Percentiles rank a stretch among this genome's conserved stretches.
Evolutionary conservation across 2,888 invertebrate genomes (phyloP).

Genomic region (Clanis bilineata): DNA sequence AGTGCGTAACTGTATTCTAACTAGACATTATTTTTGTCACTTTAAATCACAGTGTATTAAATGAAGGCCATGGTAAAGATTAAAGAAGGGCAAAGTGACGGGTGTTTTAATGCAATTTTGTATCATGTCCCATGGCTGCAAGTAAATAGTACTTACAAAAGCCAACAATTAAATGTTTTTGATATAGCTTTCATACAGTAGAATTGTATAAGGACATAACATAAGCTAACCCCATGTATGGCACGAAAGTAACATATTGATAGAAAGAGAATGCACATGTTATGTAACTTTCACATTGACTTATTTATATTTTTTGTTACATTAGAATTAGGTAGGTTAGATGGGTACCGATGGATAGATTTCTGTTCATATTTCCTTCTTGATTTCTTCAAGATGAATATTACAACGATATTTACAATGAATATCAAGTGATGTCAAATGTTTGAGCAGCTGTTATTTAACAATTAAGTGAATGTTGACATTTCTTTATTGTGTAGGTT

Average conservation of each 20-base stretch:
- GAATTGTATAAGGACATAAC: constrained; percentile 30
- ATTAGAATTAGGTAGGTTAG: constrained; percentile 69
- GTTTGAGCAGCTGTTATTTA: constrained; percentile 18
- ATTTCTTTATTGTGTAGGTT: neutral
- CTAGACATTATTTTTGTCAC: constrained; percentile 30
- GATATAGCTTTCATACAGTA: constrained; percentile 54
- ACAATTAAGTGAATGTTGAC: constrained; percentile 5
- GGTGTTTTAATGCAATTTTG: constrained; percentile 29
- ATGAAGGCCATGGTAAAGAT: constrained; percentile 19
- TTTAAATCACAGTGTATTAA: constrained; percentile 16
- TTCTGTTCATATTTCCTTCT: constrained; percentile 33
- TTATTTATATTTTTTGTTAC: constrained; percentile 79
- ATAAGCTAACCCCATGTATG: constrained; percentile 54
- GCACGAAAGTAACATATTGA: constrained; percentile 58
- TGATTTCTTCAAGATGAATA: constrained; percentile 22
- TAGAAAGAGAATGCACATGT: constrained; percentile 75
- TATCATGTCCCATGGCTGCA: constrained; percentile 25
- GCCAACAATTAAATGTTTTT: constrained; percentile 41
- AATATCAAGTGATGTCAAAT: constrained; percentile 33
- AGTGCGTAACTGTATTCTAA: constrained; percentile 49
- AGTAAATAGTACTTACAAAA: constrained; percentile 20
- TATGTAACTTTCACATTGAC: constrained; percentile 74
- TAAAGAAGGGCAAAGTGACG: constrained; percentile 18
- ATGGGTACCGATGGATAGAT: constrained; percentile 52
- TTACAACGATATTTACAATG: constrained; percentile 31